Base-by-base conservation (phyloP, 2,888 invertebrate species). In the Hemistola chrysoprasaria region DNA sequence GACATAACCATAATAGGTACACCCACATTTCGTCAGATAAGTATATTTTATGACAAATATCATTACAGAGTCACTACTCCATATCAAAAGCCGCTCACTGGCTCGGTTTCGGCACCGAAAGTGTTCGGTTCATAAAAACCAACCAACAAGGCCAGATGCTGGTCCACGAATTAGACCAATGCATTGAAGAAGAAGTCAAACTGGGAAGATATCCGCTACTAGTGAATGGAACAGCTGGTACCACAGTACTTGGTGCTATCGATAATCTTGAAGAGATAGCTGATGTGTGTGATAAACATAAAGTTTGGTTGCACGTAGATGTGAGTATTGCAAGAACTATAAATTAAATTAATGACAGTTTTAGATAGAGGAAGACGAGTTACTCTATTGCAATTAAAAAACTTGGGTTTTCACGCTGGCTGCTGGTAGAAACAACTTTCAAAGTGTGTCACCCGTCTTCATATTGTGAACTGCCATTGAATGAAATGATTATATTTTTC, bases 271-370 rank as follows among this genome's bases (percentile, higher is more conserved):
- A 89, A 0, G 85, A 86, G 22, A 90, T 96, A 6, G 92, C 95
- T 0, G 90, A 91, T 36, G 72, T 96, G 6, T 96, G 96, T 60
- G 63, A 90, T 48, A 90, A 91, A 46, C 87, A 95, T 65, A 78
- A 82, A 0, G 65, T 96, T 5, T 96, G 96, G 96, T 78, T 96
- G 66, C 96, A 96, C 75, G 93, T 95, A 48, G 97, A 97, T 84
- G 94, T 94, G 69, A 80, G 92, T 87, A 63, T 20, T 8, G n/a
- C n/a, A n/a, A n/a, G n/a, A n/a, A n/a, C n/a, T n/a, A n/a, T n/a
- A n/a, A n/a, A n/a, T n/a, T n/a, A n/a, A n/a, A n/a, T n/a, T n/a
- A n/a, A n/a, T n/a, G n/a, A n/a, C n/a, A n/a, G n/a, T n/a, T n/a
- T n/a, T n/a, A n/a, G n/a, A n/a, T n/a, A n/a, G n/a, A n/a, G n/a